Evolutionary conservation across 2,113 vertebrate species (phyloP).

Genomic region (Orthonyx spaldingii): DNA sequence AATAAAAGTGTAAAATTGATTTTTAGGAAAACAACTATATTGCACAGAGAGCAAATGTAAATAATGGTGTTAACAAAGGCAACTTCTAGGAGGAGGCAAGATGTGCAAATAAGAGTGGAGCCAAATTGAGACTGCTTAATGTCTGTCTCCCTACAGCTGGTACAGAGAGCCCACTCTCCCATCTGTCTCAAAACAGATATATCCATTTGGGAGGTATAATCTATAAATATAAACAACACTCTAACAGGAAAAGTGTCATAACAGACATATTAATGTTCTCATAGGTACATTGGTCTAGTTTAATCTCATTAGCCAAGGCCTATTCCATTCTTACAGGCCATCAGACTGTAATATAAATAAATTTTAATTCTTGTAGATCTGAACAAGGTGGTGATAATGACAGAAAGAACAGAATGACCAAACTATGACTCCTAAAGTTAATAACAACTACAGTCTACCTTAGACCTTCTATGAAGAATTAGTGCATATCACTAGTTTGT

Average conservation of each 20-base stretch:
- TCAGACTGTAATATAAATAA: background rate
- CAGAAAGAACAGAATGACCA: background rate
- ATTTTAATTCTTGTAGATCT: background rate
- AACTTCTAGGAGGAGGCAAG: conserved; percentile 6
- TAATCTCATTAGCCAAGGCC: background rate
- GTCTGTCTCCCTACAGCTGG: conserved; percentile 18
- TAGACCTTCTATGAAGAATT: background rate
- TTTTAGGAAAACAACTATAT: background rate
- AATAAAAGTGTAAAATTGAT: background rate
- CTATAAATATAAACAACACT: background rate
- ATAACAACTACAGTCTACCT: background rate
- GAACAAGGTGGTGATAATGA: background rate
- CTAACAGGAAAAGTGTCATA: background rate
- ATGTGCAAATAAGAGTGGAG: conserved; percentile 3
- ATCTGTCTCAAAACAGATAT: conserved; percentile 43
- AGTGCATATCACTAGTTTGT: background rate
- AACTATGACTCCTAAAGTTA: background rate
- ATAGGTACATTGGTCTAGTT: background rate
- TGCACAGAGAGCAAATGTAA: background rate
- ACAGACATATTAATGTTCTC: conserved; percentile 23
- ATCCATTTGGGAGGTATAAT: background rate
- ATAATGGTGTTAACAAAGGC: background rate
- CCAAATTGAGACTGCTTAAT: background rate
- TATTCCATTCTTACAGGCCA: background rate
- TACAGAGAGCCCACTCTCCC: conserved; percentile 47